Percentiles rank a stretch among this genome's conserved stretches.
phyloP scores from a whole-genome alignment of 1,140 invertebrate genomes.

The Akabosia matsudoensis region DNA sequence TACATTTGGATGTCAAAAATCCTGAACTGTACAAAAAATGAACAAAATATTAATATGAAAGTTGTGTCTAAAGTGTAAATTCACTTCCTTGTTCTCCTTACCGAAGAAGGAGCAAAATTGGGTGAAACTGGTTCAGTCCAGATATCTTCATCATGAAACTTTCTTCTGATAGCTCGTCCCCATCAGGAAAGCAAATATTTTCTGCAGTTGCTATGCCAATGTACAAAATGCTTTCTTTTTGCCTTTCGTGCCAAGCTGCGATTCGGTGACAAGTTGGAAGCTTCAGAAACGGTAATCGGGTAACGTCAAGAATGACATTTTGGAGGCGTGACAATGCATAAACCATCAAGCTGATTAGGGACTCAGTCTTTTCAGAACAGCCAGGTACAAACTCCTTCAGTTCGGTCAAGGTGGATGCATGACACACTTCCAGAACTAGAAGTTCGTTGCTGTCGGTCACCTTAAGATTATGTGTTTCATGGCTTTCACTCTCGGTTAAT shows the following conservation, averaged over 20 bases:
- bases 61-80: background rate
- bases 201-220: background rate
- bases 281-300: background rate
- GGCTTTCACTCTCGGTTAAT: no score
- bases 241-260: background rate
- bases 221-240: background rate
- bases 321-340: background rate
- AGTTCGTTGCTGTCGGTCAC: background rate
- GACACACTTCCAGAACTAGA: background rate
- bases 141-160: background rate
- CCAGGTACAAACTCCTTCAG: conserved; percentile 9
- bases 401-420: background rate
- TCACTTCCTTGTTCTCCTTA: background rate
- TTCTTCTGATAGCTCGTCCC: background rate
- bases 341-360: conserved; percentile 7
- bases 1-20: background rate
- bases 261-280: background rate
- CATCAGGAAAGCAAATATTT: background rate
- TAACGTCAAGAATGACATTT: background rate
- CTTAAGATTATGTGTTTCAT: background rate
- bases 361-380: conserved; percentile 10
- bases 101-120: background rate
- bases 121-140: background rate
- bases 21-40: background rate
- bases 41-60: background rate